Percentiles rank a stretch among this genome's conserved stretches.
Evolutionary conservation across 2,113 vertebrate genomes (phyloP).

Genomic region (Neodon shergylaensis): DNA sequence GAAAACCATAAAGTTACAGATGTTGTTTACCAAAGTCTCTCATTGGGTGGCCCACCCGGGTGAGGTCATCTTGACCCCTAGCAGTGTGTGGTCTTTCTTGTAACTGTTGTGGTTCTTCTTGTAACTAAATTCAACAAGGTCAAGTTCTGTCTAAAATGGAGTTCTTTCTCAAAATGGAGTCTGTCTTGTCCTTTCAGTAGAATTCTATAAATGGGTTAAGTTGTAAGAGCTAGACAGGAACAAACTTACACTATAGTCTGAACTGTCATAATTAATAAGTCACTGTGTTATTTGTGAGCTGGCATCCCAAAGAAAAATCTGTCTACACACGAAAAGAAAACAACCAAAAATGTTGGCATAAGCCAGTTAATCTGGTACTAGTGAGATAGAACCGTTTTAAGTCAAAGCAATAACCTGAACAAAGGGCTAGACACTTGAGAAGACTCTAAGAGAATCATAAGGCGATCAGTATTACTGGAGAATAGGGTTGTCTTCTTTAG

Average conservation of each 20-base stretch:
- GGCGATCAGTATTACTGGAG: neutral
- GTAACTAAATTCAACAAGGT: no score
- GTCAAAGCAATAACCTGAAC: neutral
- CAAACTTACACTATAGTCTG: neutral
- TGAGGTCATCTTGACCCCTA: no score
- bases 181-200: no score
- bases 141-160: no score
- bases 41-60: no score
- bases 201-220: neutral
- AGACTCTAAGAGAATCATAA: neutral
- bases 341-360: neutral
- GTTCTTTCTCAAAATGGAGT: no score
- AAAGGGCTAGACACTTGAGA: slow-evolving; percentile 5
- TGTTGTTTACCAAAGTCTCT: no score
- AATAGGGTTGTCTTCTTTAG: neutral
- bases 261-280: neutral
- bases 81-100: no score
- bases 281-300: neutral
- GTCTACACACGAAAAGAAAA: neutral
- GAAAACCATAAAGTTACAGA: no score
- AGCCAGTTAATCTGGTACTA: neutral
- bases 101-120: no score
- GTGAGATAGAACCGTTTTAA: slow-evolving; percentile 22
- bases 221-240: neutral
- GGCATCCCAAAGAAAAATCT: neutral